A percentile compares a stretch with the other conserved stretches of the same genome.
Conservation (phyloP, 1,140 invertebrate genomes). For the Sipha flava region DNA sequence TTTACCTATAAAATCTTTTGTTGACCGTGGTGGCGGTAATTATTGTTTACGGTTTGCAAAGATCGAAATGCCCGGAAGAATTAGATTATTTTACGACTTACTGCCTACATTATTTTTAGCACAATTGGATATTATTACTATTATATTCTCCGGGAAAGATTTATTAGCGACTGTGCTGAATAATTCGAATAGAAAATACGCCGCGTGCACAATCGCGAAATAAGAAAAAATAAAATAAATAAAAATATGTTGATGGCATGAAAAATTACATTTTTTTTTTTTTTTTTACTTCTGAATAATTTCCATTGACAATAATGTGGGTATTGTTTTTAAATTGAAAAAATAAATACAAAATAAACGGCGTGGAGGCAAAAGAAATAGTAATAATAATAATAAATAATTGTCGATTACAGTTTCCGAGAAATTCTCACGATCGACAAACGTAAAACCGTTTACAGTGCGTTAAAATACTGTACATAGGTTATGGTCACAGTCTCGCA, state of each 20-base stretch:
- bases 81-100: conserved; percentile 6
- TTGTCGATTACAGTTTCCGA: no score
- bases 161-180: neutral
- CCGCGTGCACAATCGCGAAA: neutral
- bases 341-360: no score
- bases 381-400: no score
- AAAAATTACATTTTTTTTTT: neutral
- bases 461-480: no score
- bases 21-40: neutral
- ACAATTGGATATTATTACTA: neutral
- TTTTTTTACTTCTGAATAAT: no score
- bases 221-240: neutral
- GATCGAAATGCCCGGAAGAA: neutral
- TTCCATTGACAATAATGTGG: neutral
- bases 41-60: neutral
- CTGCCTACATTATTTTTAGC: neutral
- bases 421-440: no score
- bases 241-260: neutral
- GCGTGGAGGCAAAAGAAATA: no score
- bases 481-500: no score
- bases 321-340: no score
- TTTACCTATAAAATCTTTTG: neutral
- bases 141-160: neutral
- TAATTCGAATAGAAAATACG: neutral
- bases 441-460: no score